Evolutionary conservation across 2,113 vertebrate genomes (phyloP).

Genomic region (Pandion haliaetus): DNA sequence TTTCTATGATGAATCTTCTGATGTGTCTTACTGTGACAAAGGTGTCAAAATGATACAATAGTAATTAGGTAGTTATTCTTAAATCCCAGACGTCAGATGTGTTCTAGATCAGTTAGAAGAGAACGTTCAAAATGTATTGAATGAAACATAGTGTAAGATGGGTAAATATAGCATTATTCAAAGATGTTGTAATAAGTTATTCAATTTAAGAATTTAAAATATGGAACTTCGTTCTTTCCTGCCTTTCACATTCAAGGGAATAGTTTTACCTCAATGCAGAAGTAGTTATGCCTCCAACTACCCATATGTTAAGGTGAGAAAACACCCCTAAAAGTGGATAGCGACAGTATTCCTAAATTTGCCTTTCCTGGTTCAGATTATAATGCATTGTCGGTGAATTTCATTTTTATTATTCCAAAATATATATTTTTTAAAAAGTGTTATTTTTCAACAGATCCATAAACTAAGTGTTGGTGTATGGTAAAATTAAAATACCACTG

Average conservation of each 20-base stretch:
- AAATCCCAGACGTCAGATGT: constrained; percentile 7
- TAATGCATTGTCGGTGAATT: constrained; percentile 61
- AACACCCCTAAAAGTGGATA: constrained; percentile 25
- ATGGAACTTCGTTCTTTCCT: neutral
- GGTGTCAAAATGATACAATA: constrained; percentile 36
- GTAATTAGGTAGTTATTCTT: constrained; percentile 8
- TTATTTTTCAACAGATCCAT: constrained; percentile 78
- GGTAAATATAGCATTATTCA: neutral
- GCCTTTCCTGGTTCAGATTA: constrained; percentile 59
- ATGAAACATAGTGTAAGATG: neutral
- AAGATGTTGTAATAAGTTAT: constrained; percentile 16
- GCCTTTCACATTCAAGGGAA: constrained; percentile 20
- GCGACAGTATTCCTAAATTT: constrained; percentile 29
- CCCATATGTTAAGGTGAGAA: neutral
- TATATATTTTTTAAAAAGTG: constrained; percentile 80
- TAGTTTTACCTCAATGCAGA: constrained; percentile 32
- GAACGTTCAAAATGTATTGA: neutral
- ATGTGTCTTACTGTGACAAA: constrained; percentile 51
- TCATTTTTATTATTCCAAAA: constrained; percentile 75
- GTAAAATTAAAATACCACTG: constrained; percentile 52
- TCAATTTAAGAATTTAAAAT: neutral
- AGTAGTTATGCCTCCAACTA: neutral
- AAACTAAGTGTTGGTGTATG: constrained; percentile 59
- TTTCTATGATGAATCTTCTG: constrained; percentile 47
- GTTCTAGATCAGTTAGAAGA: neutral